Base-by-base conservation (phyloP, 2,113 vertebrate species). In the Elephas maximus region DNA sequence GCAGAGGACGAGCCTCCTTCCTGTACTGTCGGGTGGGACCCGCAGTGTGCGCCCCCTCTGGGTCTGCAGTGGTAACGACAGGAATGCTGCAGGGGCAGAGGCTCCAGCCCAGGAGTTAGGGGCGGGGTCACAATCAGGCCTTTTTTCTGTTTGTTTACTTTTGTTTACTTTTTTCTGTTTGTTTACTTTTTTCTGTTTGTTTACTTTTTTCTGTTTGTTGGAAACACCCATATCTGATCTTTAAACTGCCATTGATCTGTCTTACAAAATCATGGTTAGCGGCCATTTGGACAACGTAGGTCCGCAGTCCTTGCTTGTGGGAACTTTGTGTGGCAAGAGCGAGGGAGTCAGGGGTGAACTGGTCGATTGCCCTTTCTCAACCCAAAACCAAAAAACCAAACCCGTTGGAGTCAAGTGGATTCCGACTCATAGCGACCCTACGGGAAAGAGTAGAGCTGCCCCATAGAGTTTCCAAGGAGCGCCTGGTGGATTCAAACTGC, bases 101-200 rank as follows among this genome's bases (percentile, higher is more conserved):
- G 23, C 20, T 15, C 12, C 3, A 6, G 62, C 24, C 37, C 17
- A n/a, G 30, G 60, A 33, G n/a, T 45, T 33, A 86, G 4, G 2
- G 8, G 2, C 2, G 6, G 23, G 6, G 48, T 24, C 69, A 1
- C 21, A 0, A 11, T 26, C 6, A 2, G 33, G 14, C 21, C 17
- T n/a, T n/a, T n/a, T n/a, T n/a, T n/a, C n/a, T n/a, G n/a, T n/a
- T n/a, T n/a, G n/a, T n/a, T n/a, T n/a, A n/a, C n/a, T n/a, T n/a
- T n/a, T n/a, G 21, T 2, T 6, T 63, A 48, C 14, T 12, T 4
- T 12, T 2, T 14, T 0, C 30, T 57, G 23, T 81, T 57, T 63
- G 51, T 62, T 37, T 63, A 48, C 14, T 12, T 4, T 12, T 2
- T 14, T 0, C 30, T 57, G 23, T 81, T 57, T 63, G 21, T 2